Evolutionary conservation across 2,888 invertebrate genomes (phyloP).

Genomic region (Rhagonycha fulva): DNA sequence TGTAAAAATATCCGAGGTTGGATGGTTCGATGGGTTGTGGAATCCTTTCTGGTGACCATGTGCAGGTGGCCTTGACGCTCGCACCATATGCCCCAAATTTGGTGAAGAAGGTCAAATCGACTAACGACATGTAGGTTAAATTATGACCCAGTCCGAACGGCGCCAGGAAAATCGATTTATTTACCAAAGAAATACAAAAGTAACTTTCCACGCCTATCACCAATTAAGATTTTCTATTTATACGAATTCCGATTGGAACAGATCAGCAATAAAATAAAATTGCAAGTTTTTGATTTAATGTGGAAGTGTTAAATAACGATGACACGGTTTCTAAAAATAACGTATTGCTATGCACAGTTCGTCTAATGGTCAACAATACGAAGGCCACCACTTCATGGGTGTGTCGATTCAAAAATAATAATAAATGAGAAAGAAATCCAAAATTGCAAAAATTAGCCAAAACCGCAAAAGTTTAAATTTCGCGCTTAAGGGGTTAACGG

Average conservation of each 20-base stretch:
- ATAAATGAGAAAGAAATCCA: neutral
- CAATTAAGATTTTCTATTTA: neutral
- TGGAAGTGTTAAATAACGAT: slow-evolving; percentile 40
- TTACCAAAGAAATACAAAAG: neutral
- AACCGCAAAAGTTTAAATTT: neutral
- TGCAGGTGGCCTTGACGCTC: neutral
- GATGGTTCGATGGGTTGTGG: neutral
- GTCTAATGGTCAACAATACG: slow-evolving; percentile 20
- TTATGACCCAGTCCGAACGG: neutral
- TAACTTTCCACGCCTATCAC: neutral
- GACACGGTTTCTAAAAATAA: slow-evolving; percentile 48
- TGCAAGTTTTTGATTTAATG: neutral
- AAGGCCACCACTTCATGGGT: slow-evolving; percentile 24
- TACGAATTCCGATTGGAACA: neutral
- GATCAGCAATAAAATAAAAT: neutral
- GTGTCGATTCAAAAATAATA: slow-evolving; percentile 15
- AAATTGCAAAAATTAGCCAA: neutral
- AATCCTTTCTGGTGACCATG: neutral
- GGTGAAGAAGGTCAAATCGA: slow-evolving; percentile 6
- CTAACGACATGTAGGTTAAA: slow-evolving; percentile 3
- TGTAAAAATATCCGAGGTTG: neutral
- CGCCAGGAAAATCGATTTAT: slow-evolving; percentile 1
- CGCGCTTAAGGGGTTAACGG: neutral
- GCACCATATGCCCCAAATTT: slow-evolving; percentile 5
- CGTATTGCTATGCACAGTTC: slow-evolving; percentile 18